These are phyloP conservation scores for Stratiomys singularior DNA, from an alignment of 2,888 invertebrate species.

Conservation along the genomic window DNA sequence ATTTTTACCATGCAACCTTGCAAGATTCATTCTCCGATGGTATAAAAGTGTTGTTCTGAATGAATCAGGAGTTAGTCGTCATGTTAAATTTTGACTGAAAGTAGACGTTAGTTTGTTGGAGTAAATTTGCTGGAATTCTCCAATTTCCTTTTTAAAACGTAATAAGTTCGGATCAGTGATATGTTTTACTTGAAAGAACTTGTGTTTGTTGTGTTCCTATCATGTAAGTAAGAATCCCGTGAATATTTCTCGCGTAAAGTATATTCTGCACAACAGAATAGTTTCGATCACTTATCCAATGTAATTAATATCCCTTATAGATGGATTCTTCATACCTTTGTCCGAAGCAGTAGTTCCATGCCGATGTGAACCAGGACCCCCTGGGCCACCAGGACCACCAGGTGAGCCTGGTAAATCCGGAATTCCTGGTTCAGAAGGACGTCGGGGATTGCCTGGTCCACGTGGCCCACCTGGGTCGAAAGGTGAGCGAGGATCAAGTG, in stretches of 20 bases:
- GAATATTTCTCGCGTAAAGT: no score
- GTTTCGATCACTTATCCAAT: no score
- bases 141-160: no score
- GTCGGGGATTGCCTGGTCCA: slow-evolving; percentile 12
- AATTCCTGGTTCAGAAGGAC: background rate
- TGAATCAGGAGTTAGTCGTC: background rate
- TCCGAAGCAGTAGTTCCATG: slow-evolving; percentile 25
- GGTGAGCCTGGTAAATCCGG: slow-evolving; percentile 7
- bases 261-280: background rate
- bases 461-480: slow-evolving; percentile 12
- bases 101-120: background rate
- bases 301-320: no score
- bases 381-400: slow-evolving; percentile 14
- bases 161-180: background rate
- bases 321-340: background rate
- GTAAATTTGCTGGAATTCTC: no score
- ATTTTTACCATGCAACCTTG: background rate
- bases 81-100: background rate
- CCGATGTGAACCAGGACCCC: slow-evolving; percentile 37
- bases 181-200: background rate
- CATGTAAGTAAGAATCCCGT: slow-evolving; percentile 2
- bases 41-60: slow-evolving; percentile 11
- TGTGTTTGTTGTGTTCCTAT: background rate
- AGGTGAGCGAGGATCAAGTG: background rate
- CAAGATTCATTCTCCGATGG: background rate